Evolutionary conservation across 1,140 invertebrate genomes (phyloP), one percentile per base, ranked within the genome.

Genomic region (Drosophila pallidifrons): DNA sequence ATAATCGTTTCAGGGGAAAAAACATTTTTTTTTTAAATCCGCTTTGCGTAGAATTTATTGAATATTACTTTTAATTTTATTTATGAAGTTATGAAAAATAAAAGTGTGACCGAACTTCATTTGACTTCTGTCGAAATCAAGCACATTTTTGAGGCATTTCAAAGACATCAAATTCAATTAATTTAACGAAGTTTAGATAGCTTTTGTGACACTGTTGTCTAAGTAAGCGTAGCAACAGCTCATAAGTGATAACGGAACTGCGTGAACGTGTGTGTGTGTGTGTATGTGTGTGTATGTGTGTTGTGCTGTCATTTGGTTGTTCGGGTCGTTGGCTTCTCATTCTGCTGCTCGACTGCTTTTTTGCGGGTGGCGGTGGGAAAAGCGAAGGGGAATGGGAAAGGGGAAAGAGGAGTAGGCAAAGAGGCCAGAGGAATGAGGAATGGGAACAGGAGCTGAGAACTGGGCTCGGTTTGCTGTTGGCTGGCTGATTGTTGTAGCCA

Each of bases 241-340:
- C 66, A 73, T 73, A 74, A 52, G 75, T 86, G 82, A 86, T 86
- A 86, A 82, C 82, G 28, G 47, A 30, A 58, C 16, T 46, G 35
- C 45, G 41, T 28, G 47, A 49, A 28, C 75, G 61, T 61, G 41
- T 30, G 60, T 63, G 45, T 65, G 54, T 66, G 49, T 54, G 30
- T 28, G n/a, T n/a, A n/a, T n/a, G n/a, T n/a, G 57, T 51, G 46
- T 49, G 38, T 49, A 45, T 76, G 28, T 69, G 38, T 71, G 55
- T 30, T 60, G 63, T 69, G 45, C 68, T 82, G 82, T 79, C 76
- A 82, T 82, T 87, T 79, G 66, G 76, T 52, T 72, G 82, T 47
- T 65, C 68, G 73, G 76, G 83, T 87, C 75, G 81, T 82, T 87
- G 75, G 58, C 81, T 83, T 67, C 60, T 57, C 41, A 51, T 71